These are phyloP conservation scores for Parazoanthus swiftii DNA, from an alignment of 92 coral and sea anemone species.

Conservation along the genomic window DNA sequence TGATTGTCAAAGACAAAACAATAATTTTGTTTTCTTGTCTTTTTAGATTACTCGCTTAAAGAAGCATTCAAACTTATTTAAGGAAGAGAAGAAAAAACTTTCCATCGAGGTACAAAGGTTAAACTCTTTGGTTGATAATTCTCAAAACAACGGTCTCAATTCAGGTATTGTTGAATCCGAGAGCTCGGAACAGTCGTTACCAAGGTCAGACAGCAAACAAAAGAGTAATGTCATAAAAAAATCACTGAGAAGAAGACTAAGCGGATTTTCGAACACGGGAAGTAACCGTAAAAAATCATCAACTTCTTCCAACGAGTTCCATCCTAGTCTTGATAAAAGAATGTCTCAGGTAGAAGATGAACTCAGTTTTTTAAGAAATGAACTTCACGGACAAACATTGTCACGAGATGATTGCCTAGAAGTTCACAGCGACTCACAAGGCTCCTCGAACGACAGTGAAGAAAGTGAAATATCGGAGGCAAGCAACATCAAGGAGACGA, in stretches of 20 bases:
- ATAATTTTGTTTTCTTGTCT: neutral
- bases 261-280: neutral
- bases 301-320: constrained; percentile 12
- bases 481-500: neutral
- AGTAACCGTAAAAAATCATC: neutral
- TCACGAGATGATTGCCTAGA: neutral
- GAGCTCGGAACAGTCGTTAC: neutral
- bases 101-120: neutral
- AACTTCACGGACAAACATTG: neutral
- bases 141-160: neutral
- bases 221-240: constrained; percentile 11
- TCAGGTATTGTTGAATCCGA: neutral
- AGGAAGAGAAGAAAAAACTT: neutral
- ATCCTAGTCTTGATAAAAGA: constrained; percentile 19
- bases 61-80: neutral
- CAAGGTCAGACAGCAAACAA: neutral
- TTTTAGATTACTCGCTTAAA: constrained; percentile 3
- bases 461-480: constrained; percentile 6
- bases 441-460: constrained; percentile 19
- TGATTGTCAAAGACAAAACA: neutral
- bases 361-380: constrained; percentile 14
- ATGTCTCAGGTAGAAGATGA: constrained; percentile 20
- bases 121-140: neutral
- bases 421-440: neutral
- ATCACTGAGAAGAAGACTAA: constrained; percentile 7